Conservation (phyloP, 2,888 invertebrate species). For the Homarus gammarus region DNA sequence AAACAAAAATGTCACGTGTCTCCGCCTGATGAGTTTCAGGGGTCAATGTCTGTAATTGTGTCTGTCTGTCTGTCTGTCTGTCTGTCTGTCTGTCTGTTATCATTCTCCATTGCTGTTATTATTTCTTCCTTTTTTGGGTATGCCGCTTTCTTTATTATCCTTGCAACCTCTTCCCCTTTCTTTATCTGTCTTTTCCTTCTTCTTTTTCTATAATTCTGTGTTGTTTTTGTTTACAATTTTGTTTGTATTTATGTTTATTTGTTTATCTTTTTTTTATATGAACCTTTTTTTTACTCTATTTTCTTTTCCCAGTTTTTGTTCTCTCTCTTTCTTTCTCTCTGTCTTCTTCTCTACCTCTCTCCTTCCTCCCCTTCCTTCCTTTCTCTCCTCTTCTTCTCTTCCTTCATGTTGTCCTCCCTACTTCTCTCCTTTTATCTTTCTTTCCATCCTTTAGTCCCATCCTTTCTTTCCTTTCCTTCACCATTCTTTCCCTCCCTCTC, state of each 20-base stretch:
- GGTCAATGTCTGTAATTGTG: neutral
- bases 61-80: neutral
- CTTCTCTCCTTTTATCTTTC: neutral
- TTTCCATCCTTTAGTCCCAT: neutral
- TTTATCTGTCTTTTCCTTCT: neutral
- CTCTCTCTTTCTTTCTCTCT: no score
- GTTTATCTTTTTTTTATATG: no score
- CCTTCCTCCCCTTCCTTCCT: no score
- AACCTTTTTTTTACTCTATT: no score
- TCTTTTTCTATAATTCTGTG: no score
- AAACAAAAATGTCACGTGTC: no score
- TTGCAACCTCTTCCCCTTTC: neutral
- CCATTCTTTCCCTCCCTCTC: neutral
- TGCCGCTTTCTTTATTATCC: constrained; percentile 12
- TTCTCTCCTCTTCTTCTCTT: neutral
- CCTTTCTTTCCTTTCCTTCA: no score
- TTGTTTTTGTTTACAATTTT: no score
- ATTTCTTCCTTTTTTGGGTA: neutral
- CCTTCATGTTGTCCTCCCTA: neutral
- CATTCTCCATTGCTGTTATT: neutral
- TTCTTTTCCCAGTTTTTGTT: no score
- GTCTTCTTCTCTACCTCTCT: no score
- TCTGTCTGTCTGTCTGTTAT: neutral
- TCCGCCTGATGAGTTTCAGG: no score
- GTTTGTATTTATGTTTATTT: no score